Base-by-base conservation (phyloP, 1,140 invertebrate genomes). In the Acromyrmex heyeri region DNA sequence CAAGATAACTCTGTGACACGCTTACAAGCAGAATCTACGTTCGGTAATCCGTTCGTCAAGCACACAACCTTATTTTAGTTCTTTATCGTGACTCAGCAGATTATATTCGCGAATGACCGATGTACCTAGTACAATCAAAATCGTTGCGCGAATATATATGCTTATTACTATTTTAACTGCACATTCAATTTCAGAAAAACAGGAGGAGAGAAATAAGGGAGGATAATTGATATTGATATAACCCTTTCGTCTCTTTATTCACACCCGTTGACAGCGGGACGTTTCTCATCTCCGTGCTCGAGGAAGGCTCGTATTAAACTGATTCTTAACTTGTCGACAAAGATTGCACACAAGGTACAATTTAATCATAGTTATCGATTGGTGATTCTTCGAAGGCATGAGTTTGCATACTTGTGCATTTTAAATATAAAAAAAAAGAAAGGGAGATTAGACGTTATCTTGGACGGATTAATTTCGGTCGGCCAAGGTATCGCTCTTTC, bases 391-490 rank as follows among this genome's bases (percentile, higher is more conserved):
- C 16, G 53, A 61, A 34, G 30, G 67, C 79, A 78, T 65, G 55
- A 73, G 61, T 86, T 79, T 57, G 69, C 77, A 72, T 69, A 79
- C 73, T 91, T 79, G 87, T 91, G 90, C 87, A 59, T 91, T 90
- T 91, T 70, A 88, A 86, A 44, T 59, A 88, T 55, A 76, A 61
- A 44, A 44, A 44, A 61, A 34, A 61, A 73, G 14, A 21, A 38
- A 72, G 18, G 27, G n/a, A n/a, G 8, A 16, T 6, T 7, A 70
- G 81, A 75, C 48, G 70, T n/a, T 87, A 85, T 27, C 65, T 89
- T 65, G 65, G 53, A 65, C 21, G 34, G 75, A 90, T 87, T 73
- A 34, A 50, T 69, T 50, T 79, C 53, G 30, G 61, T 85, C 55
- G 38, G 2, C 75, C 44, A 14, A 81, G 64, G 27, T 83, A 78